Evolutionary conservation across 2,113 vertebrate genomes (phyloP), one percentile per base, ranked within the genome.

Genomic region (Nematolebias whitei): DNA sequence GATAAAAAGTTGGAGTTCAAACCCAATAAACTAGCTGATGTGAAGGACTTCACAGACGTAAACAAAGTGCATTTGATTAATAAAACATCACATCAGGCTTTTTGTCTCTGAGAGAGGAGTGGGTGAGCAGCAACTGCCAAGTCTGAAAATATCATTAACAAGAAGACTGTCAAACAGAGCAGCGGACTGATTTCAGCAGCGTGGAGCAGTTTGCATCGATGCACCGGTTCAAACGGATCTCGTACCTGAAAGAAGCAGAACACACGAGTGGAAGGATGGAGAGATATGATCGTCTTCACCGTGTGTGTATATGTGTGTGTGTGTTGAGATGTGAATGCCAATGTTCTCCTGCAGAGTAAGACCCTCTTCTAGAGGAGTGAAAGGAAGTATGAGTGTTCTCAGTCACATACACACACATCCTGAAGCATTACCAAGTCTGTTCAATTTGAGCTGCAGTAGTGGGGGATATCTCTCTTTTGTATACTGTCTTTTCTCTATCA

Each of bases 271-370:
- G 40, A 66, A 26, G 35, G 22, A 55, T 20, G 32, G 56, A 61
- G 60, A 73, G 62, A 79, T 68, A 61, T 74, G 62, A 80, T 71
- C 23, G 76, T 68, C 39, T 70, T 11, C 11, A 13, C 50, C 38
- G 53, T 48, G 50, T 26, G 32, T 58, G 73, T 66, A 58, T 53
- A 22, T 26, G 50, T 71, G 61, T 50, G 54, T 49, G 23, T 68
- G 66, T 71, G 63, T 22, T 66, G 64, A 74, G 74, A 63, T 45
- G 52, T 63, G 81, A 87, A 87, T 84, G 59, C 51, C 68, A 85
- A 87, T 79, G 73, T 71, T 83, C 62, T 74, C 47, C 40, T 10
- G 44, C 76, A 66, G 76, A 71, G 60, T 23, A 71, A 74, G 47
- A 71, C 43, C 24, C 45, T 63, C 32, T 62, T 62, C 60, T 38